A percentile compares a stretch with the other conserved stretches of the same genome.
These are phyloP conservation scores for Diplosoma virens DNA, from an alignment of 23 tunicate species.

Conservation along the genomic window DNA sequence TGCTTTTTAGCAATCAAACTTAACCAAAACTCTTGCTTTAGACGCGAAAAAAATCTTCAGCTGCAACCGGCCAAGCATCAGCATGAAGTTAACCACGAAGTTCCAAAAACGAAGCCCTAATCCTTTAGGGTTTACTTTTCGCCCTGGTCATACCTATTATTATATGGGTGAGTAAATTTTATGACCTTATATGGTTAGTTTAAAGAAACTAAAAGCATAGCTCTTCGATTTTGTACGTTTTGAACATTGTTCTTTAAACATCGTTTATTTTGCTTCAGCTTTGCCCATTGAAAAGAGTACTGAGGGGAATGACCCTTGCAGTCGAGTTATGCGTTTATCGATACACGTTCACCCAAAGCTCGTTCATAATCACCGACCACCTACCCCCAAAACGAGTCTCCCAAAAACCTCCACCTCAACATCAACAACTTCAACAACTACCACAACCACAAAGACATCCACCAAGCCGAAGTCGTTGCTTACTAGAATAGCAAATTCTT, in stretches of 20 bases:
- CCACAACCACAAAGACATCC: background rate
- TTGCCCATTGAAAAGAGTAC: background rate
- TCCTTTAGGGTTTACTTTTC: constrained; percentile 74
- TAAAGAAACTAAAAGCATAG: too few relatives aligned
- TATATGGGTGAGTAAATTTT: constrained; percentile 75
- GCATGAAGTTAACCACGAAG: constrained; percentile 62
- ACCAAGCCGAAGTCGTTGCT: too few relatives aligned
- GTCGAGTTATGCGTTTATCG: constrained; percentile 39
- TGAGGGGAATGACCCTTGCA: background rate
- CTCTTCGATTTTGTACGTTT: too few relatives aligned
- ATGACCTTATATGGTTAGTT: too few relatives aligned
- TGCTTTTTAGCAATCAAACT: background rate
- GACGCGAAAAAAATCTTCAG: constrained; percentile 34
- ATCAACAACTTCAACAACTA: constrained; percentile 13
- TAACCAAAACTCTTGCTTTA: background rate
- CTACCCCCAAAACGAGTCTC: background rate
- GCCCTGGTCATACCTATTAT: constrained; percentile 52
- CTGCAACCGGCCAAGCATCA: constrained; percentile 43
- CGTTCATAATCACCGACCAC: background rate
- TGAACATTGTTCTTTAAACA: too few relatives aligned
- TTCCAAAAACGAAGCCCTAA: constrained; percentile 73
- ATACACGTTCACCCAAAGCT: constrained; percentile 27
- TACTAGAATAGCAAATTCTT: too few relatives aligned
- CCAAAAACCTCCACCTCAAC: constrained; percentile 1
- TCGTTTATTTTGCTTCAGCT: constrained; percentile 26